Conservation (phyloP, 2,797 vertebrate species). For the Enteromius fasciolatus region DNA sequence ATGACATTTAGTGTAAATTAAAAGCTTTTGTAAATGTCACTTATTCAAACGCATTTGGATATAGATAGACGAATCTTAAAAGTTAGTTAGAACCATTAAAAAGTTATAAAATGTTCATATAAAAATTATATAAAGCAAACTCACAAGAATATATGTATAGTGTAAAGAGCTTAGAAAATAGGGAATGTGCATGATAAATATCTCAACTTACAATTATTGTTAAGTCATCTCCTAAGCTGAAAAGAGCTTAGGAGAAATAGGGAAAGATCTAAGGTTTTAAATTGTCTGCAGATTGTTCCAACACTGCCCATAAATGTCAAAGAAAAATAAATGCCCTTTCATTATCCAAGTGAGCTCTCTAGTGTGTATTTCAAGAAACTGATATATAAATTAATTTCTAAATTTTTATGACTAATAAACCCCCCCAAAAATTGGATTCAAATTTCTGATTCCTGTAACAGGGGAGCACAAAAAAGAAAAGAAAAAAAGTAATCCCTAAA, state of each 20-base stretch:
- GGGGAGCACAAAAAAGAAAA: neutral
- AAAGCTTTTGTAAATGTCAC: neutral
- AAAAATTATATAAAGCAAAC: slow-evolving; percentile 14
- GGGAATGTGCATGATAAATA: slow-evolving; percentile 36
- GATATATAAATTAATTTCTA: neutral
- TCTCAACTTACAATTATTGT: neutral
- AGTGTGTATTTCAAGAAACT: neutral
- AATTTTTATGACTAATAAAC: slow-evolving; percentile 6
- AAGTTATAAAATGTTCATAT: neutral
- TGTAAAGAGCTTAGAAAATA: neutral
- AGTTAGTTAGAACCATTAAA: slow-evolving; percentile 8
- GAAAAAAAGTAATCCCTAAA: neutral
- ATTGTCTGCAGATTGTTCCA: neutral
- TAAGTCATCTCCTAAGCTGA: slow-evolving; percentile 26
- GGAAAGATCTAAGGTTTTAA: neutral
- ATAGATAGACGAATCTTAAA: neutral
- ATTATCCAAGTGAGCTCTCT: neutral
- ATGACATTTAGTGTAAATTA: neutral
- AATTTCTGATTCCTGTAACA: neutral
- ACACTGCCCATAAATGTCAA: neutral
- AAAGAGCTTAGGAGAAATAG: neutral
- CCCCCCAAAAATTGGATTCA: neutral
- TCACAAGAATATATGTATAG: slow-evolving; percentile 13
- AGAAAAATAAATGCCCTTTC: neutral
- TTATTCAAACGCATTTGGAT: slow-evolving; percentile 8